A percentile compares a stretch with the other conserved stretches of the same genome.
These are phyloP conservation scores for Pelvicachromis taeniatus DNA, from an alignment of 2,113 vertebrate species.

Conservation along the genomic window DNA sequence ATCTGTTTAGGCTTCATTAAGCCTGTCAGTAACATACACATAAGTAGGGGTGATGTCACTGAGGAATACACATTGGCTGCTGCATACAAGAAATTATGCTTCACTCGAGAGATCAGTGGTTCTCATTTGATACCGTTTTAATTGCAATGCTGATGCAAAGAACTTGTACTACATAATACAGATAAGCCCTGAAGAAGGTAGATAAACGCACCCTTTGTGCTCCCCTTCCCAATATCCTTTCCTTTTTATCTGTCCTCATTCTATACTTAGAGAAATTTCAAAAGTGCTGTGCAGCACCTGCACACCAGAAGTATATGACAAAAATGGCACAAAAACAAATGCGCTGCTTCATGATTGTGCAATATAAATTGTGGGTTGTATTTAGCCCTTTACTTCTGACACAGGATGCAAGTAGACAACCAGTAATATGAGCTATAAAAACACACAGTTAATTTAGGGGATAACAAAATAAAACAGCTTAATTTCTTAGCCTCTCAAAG, in stretches of 20 bases:
- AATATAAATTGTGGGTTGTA: not conserved
- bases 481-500: not conserved
- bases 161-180: not conserved
- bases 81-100: not conserved
- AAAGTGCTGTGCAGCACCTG: not conserved
- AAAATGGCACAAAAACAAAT: not conserved
- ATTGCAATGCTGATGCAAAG: not conserved
- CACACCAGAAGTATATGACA: not conserved
- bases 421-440: not conserved
- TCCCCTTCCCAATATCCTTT: not conserved
- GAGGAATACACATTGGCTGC: not conserved
- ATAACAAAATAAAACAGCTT: not conserved
- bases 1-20: conserved; percentile 48
- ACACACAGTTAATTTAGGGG: not conserved
- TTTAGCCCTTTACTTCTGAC: not conserved
- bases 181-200: not conserved
- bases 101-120: not conserved
- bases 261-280: not conserved
- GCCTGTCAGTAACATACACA: not conserved
- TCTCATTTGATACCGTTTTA: not conserved
- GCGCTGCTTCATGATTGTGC: not conserved
- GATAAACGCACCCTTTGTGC: not conserved
- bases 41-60: conserved; percentile 11
- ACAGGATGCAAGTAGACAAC: not conserved
- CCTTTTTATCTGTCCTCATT: not conserved